phyloP scores from a whole-genome alignment of 2,888 invertebrate genomes.

The Agrochola lychnidis region DNA sequence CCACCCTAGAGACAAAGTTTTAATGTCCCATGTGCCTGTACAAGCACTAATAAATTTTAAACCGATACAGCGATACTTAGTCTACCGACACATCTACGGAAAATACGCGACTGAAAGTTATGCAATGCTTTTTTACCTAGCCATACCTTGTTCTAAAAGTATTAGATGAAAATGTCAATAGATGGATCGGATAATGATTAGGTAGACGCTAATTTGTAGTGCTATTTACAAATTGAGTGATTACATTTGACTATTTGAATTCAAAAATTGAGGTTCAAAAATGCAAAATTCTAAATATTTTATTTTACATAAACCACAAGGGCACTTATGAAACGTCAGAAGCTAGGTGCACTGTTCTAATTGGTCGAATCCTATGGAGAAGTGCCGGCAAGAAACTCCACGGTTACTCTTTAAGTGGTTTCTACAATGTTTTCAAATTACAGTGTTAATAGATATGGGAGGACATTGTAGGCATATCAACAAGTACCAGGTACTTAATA shows the following conservation, averaged over 20 bases:
- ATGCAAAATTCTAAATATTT: too few relatives aligned
- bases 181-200: neutral
- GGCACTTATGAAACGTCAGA: too few relatives aligned
- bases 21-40: conserved; percentile 11
- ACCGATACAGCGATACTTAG: conserved; percentile 1
- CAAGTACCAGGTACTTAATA: too few relatives aligned
- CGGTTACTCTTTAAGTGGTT: too few relatives aligned
- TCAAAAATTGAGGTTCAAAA: too few relatives aligned
- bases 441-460: too few relatives aligned
- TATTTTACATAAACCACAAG: too few relatives aligned
- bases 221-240: neutral
- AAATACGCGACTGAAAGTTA: neutral
- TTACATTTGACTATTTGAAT: neutral
- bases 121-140: neutral
- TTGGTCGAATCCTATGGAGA: too few relatives aligned
- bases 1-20: conserved; percentile 45
- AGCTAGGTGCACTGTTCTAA: too few relatives aligned
- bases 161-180: neutral
- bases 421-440: too few relatives aligned
- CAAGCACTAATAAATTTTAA: conserved; percentile 1
- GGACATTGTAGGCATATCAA: too few relatives aligned
- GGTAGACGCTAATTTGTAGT: neutral
- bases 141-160: neutral
- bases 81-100: neutral
- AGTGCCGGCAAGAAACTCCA: too few relatives aligned